A percentile compares a stretch with the other conserved stretches of the same genome.
Conservation (phyloP, 2,113 vertebrate genomes). For the Dipodomys spectabilis region DNA sequence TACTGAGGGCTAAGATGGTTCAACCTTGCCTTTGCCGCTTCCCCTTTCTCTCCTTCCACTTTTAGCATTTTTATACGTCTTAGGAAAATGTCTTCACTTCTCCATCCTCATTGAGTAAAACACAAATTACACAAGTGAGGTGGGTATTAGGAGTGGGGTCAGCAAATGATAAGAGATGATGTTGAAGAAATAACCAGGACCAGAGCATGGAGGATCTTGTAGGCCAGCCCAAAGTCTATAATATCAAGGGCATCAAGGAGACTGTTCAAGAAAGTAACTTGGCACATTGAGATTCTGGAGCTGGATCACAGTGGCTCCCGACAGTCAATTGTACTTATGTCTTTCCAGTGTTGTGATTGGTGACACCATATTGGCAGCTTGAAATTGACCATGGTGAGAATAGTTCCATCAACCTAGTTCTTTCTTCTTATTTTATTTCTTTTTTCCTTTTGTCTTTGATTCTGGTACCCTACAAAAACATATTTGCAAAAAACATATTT, state of each 20-base stretch:
- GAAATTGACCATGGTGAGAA: background rate
- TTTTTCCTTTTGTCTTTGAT: no score
- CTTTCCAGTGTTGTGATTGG: background rate
- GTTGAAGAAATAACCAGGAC: background rate
- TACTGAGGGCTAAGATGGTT: background rate
- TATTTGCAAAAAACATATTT: no score
- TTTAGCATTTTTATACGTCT: background rate
- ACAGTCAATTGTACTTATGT: background rate
- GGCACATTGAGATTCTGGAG: background rate
- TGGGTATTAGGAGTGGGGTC: background rate
- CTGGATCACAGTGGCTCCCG: background rate
- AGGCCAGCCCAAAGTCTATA: background rate
- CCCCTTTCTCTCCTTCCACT: background rate
- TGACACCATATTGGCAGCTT: background rate
- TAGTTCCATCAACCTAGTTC: background rate
- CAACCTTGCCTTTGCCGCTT: background rate
- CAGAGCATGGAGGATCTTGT: background rate
- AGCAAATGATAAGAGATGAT: background rate
- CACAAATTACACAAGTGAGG: background rate
- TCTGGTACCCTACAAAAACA: no score
- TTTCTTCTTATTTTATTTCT: no score
- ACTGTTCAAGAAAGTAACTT: background rate
- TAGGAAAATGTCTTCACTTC: background rate
- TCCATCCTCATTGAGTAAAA: background rate
- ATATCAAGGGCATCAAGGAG: background rate